Percentiles rank a stretch among this genome's conserved stretches.
phyloP scores from a whole-genome alignment of 2,113 vertebrate species.

The Strix aluco region DNA sequence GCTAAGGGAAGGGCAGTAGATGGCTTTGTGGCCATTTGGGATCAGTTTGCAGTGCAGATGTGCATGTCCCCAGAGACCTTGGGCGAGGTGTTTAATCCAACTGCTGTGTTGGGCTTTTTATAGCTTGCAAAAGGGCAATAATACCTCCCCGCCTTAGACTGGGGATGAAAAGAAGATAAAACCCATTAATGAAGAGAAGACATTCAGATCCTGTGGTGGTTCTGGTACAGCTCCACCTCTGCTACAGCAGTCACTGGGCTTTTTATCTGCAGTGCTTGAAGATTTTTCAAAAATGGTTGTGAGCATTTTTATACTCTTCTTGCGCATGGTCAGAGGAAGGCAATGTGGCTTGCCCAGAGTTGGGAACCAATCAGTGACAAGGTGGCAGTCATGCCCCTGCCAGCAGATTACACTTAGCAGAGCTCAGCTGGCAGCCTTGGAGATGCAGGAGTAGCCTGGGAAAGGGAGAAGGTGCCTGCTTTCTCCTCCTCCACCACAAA shows the following conservation, averaged over 20 bases:
- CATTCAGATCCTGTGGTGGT: background rate
- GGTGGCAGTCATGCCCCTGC: background rate
- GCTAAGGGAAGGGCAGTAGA: background rate
- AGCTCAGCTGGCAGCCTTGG: background rate
- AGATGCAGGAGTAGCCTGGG: background rate
- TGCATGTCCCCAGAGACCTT: background rate
- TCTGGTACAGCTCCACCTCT: background rate
- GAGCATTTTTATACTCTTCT: background rate
- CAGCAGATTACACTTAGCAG: background rate
- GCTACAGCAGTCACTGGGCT: background rate
- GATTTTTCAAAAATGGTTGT: background rate
- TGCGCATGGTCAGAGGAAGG: background rate
- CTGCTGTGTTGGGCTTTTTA: background rate
- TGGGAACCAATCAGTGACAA: background rate
- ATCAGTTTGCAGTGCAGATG: background rate
- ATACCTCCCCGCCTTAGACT: background rate
- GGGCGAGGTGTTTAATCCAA: background rate
- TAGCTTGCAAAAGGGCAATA: background rate
- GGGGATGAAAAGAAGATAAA: background rate
- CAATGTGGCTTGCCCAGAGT: background rate
- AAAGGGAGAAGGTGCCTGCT: background rate
- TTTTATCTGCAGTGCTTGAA: background rate
- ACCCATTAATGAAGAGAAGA: background rate
- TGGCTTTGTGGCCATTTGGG: background rate
- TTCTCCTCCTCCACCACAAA: accelerated